Evolutionary conservation across 2,113 vertebrate genomes (phyloP).

Genomic region (Thomomys bottae): DNA sequence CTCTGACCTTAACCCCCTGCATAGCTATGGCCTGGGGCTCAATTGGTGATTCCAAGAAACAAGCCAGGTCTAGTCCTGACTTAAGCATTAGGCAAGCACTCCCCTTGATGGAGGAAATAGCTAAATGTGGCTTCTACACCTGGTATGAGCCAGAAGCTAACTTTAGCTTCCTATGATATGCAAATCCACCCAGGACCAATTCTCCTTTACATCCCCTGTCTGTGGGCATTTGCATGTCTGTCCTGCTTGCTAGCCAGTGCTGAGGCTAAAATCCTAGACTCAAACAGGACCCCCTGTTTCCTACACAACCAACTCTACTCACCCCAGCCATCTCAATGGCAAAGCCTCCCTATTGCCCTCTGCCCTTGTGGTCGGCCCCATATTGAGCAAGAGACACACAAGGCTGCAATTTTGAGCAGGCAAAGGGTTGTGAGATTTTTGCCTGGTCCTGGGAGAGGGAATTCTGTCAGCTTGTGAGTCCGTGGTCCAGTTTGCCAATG

Average conservation of each 20-base stretch:
- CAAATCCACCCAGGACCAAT: background rate
- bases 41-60: background rate
- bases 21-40: background rate
- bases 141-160: conserved; percentile 4
- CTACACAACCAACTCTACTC: background rate
- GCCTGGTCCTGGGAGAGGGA: background rate
- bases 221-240: background rate
- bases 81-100: background rate
- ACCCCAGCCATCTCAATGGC: background rate
- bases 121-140: background rate
- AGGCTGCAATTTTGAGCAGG: background rate
- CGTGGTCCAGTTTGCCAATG: accelerated
- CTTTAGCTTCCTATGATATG: background rate
- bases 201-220: conserved; percentile 3
- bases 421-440: background rate
- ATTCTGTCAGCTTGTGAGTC: background rate
- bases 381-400: background rate
- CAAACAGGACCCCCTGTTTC: background rate
- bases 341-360: background rate
- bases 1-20: background rate
- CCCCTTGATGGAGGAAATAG: background rate
- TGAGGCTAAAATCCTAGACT: background rate
- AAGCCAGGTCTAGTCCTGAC: background rate
- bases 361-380: background rate
- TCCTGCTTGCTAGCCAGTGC: background rate